Evolutionary conservation across 2,888 invertebrate genomes (phyloP).

Genomic region (Limenitis camilla): DNA sequence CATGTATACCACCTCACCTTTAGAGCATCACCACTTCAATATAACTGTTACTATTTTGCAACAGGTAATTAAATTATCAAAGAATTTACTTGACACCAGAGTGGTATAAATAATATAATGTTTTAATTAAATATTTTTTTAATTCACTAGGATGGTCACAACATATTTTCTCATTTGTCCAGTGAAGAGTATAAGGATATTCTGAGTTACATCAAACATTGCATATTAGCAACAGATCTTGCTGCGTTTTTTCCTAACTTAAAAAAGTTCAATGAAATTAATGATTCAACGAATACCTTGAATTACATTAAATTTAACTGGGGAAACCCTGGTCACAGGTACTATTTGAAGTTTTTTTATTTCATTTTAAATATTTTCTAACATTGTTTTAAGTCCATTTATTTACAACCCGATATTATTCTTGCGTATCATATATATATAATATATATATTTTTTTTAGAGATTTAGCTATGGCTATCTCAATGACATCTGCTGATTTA

Average conservation of each 20-base stretch:
- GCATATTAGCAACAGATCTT: conserved; percentile 89
- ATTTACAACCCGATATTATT: too few relatives aligned
- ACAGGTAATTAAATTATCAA: conserved; percentile 62
- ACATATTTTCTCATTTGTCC: conserved; percentile 84
- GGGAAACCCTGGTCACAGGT: conserved; percentile 77
- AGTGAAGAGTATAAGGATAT: conserved; percentile 85
- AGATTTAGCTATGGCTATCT: conserved; percentile 80
- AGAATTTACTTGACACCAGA: not conserved
- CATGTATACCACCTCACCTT: conserved; percentile 89
- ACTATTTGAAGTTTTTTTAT: not conserved
- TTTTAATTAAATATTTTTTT: not conserved
- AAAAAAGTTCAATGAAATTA: conserved; percentile 65
- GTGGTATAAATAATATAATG: not conserved
- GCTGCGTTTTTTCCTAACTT: conserved; percentile 87
- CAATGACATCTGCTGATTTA: conserved; percentile 89
- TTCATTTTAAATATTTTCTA: too few relatives aligned
- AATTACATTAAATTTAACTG: conserved; percentile 77
- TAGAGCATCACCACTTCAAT: conserved; percentile 93
- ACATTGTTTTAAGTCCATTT: not conserved
- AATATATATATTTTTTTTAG: conserved; percentile 41
- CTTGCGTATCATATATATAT: not conserved
- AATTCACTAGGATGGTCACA: conserved; percentile 83
- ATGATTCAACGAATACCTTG: conserved; percentile 70
- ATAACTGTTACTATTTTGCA: conserved; percentile 90
- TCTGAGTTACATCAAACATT: conserved; percentile 83